Percentiles rank a stretch among this genome's conserved stretches.
Conservation (phyloP, 2,888 invertebrate species). For the Campoplex nolae region DNA sequence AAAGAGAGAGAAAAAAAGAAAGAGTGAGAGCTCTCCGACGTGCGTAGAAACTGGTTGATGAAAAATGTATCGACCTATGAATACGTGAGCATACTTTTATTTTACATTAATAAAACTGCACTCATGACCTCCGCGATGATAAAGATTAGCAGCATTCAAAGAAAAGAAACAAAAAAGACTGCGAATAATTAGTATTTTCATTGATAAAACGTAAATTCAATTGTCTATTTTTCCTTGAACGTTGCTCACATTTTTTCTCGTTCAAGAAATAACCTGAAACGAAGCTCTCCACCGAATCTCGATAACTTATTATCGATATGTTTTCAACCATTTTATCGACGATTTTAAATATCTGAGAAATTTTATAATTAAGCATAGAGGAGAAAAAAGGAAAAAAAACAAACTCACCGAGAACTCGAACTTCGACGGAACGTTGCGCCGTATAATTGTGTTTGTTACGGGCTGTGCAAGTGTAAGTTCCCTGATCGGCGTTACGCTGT, state of each 20-base stretch:
- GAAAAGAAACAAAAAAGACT: background rate
- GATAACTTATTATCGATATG: background rate
- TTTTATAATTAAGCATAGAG: background rate
- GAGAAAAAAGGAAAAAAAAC: background rate
- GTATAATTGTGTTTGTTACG: constrained; percentile 85
- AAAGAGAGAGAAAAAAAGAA: constrained; percentile 8
- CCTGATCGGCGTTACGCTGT: constrained; percentile 85
- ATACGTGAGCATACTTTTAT: constrained; percentile 15
- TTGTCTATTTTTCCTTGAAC: background rate
- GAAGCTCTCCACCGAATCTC: background rate
- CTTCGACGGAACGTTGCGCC: constrained; percentile 83
- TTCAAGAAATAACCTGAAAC: constrained; percentile 1
- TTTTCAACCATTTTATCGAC: background rate
- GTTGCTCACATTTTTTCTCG: background rate
- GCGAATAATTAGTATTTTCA: background rate
- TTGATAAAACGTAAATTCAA: background rate
- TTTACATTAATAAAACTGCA: constrained; percentile 33
- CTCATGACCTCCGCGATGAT: constrained; percentile 57
- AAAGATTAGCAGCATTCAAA: background rate
- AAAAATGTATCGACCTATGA: constrained; percentile 57
- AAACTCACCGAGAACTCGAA: constrained; percentile 84
- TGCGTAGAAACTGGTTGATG: constrained; percentile 46
- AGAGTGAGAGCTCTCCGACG: constrained; percentile 10
- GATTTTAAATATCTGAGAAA: background rate
- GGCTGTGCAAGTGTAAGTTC: constrained; percentile 86